A percentile compares a stretch with the other conserved stretches of the same genome.
phyloP scores from a whole-genome alignment of 2,888 invertebrate genomes.

The Caenorhabditis sp. region DNA sequence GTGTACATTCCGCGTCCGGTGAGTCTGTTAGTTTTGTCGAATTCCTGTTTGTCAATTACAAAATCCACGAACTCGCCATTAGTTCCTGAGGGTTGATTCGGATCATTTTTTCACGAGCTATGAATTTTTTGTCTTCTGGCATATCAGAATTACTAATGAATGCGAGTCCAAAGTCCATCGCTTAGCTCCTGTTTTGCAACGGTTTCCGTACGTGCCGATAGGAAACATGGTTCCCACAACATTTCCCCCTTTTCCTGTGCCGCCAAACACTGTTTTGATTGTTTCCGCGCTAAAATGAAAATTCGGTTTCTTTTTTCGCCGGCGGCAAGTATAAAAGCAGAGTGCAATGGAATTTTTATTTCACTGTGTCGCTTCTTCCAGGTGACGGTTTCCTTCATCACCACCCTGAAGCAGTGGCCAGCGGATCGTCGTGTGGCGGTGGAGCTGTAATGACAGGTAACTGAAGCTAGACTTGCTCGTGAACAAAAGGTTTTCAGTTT shows the following conservation, averaged over 20 bases:
- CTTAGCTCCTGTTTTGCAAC: not conserved
- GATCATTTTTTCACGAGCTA: no score
- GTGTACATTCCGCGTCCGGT: conserved; percentile 12
- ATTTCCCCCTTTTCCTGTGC: no score
- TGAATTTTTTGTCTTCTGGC: not conserved
- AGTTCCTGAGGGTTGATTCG: not conserved
- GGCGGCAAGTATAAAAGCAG: conserved; percentile 18
- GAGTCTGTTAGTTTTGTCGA: not conserved
- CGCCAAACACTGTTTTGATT: conserved; percentile 30
- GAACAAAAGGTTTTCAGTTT: conserved; percentile 19
- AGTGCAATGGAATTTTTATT: no score
- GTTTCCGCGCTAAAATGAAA: conserved; percentile 3
- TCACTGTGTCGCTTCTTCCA: conserved; percentile 15
- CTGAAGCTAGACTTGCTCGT: not conserved
- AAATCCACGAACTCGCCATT: no score
- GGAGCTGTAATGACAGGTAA: conserved; percentile 48
- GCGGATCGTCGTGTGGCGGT: conserved; percentile 51
- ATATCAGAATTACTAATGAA: not conserved
- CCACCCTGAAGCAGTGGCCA: conserved; percentile 29
- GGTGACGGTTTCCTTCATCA: conserved; percentile 46
- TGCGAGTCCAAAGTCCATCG: conserved; percentile 3
- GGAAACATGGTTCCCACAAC: conserved; percentile 20
- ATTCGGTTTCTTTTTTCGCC: not conserved
- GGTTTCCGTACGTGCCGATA: conserved; percentile 37
- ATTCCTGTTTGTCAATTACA: not conserved